Evolutionary conservation across 2,113 vertebrate species (phyloP).

Genomic region (Lipotes vexillifer): DNA sequence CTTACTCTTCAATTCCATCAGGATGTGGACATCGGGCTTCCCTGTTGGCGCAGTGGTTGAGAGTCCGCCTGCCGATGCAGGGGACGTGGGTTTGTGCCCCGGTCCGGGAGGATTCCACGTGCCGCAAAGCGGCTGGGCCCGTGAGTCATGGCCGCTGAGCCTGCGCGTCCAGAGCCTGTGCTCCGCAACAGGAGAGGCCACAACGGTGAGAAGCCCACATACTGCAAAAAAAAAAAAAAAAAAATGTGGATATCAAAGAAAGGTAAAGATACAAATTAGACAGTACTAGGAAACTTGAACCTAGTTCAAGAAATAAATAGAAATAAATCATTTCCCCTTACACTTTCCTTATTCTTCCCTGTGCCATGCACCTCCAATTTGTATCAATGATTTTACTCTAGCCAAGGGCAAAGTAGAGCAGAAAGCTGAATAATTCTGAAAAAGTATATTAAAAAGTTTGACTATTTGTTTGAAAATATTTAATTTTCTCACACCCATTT

Average conservation of each 20-base stretch:
- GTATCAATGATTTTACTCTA: background rate
- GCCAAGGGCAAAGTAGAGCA: background rate
- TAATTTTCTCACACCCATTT: background rate
- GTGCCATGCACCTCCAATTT: background rate
- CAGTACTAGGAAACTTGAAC: background rate
- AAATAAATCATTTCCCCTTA: background rate
- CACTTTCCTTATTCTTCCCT: background rate
- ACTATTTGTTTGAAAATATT: background rate
- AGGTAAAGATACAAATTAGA: slow-evolving; percentile 27
- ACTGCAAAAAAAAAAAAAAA: no score
- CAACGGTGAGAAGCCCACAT: no score
- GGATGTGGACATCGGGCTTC: slow-evolving; percentile 3
- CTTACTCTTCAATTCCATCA: slow-evolving; percentile 43
- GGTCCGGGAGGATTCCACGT: no score
- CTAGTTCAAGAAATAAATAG: no score
- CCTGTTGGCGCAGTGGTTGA: no score
- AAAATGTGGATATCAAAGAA: slow-evolving; percentile 31
- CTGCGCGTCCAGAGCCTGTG: no score
- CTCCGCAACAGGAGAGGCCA: no score
- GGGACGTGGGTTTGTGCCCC: no score
- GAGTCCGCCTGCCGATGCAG: no score
- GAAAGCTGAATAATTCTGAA: background rate
- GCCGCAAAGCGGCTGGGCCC: no score
- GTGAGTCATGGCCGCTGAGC: no score
- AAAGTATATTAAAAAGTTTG: background rate